phyloP scores from a whole-genome alignment of 2,888 invertebrate genomes.

The Dryadula phaetusa region DNA sequence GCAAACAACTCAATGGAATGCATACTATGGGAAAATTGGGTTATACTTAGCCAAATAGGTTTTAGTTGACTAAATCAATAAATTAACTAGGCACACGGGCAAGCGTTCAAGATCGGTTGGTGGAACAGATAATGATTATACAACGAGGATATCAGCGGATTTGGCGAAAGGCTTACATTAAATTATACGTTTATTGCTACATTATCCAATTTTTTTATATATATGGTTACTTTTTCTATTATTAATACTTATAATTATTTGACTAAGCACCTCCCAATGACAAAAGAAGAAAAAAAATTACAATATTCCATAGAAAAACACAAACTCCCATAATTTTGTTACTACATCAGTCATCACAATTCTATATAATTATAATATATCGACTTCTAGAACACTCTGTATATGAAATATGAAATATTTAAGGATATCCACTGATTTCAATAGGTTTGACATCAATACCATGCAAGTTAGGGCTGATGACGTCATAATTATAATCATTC shows the following conservation, averaged over 20 bases:
- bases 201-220: background rate
- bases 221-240: background rate
- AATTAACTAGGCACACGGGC: constrained; percentile 15
- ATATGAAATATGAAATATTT: constrained; percentile 9
- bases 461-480: constrained; percentile 54
- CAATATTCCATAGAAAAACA: constrained; percentile 25
- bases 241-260: constrained; percentile 20
- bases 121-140: constrained; percentile 13
- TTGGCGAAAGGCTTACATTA: background rate
- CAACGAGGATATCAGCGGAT: constrained; percentile 3
- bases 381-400: constrained; percentile 20
- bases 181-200: background rate
- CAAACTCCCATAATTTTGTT: constrained; percentile 34
- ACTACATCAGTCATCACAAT: constrained; percentile 15
- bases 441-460: constrained; percentile 48
- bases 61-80: constrained; percentile 4
- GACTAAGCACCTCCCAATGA: constrained; percentile 56
- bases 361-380: constrained; percentile 14
- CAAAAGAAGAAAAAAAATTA: constrained; percentile 34
- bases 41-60: constrained; percentile 56
- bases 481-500: constrained; percentile 30
- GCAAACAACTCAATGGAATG: constrained; percentile 70
- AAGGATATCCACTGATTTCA: constrained; percentile 37
- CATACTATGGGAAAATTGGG: constrained; percentile 44
- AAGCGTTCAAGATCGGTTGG: constrained; percentile 6